These are phyloP conservation scores for Hepsetus odoe DNA, from an alignment of 2,113 vertebrate species.

Conservation along the genomic window DNA sequence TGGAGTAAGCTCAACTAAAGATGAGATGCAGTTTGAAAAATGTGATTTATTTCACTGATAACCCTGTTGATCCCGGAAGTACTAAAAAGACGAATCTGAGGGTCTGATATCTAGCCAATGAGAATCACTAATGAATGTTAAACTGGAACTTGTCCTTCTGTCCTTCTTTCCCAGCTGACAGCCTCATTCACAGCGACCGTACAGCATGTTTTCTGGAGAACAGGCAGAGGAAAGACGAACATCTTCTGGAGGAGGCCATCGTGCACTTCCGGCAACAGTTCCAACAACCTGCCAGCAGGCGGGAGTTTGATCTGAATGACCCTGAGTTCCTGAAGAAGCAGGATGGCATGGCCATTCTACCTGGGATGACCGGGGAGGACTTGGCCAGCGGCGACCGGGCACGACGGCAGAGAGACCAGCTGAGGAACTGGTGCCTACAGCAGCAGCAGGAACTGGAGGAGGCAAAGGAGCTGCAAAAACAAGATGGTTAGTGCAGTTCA, in stretches of 20 bases:
- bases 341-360: constrained; percentile 69
- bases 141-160: not conserved
- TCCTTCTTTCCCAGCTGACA: constrained; percentile 63
- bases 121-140: not conserved
- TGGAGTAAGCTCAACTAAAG: too few relatives aligned
- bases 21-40: too few relatives aligned
- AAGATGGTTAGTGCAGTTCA: constrained; percentile 77
- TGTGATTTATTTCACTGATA: too few relatives aligned
- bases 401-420: constrained; percentile 83
- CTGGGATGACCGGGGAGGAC: constrained; percentile 88
- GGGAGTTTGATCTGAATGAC: constrained; percentile 82
- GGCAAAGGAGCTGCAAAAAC: constrained; percentile 64
- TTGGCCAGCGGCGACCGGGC: constrained; percentile 64
- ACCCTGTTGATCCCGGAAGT: too few relatives aligned
- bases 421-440: constrained; percentile 82
- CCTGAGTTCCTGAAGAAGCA: constrained; percentile 73
- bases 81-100: too few relatives aligned
- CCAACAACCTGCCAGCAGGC: constrained; percentile 76
- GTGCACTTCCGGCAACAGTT: constrained; percentile 70
- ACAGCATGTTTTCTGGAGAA: constrained; percentile 69
- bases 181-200: constrained; percentile 75
- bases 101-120: too few relatives aligned
- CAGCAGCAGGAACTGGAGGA: constrained; percentile 77
- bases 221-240: constrained; percentile 67
- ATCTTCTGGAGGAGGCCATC: constrained; percentile 66